Evolutionary conservation across 2,113 vertebrate species (phyloP).

Genomic region (Steatornis caripensis): DNA sequence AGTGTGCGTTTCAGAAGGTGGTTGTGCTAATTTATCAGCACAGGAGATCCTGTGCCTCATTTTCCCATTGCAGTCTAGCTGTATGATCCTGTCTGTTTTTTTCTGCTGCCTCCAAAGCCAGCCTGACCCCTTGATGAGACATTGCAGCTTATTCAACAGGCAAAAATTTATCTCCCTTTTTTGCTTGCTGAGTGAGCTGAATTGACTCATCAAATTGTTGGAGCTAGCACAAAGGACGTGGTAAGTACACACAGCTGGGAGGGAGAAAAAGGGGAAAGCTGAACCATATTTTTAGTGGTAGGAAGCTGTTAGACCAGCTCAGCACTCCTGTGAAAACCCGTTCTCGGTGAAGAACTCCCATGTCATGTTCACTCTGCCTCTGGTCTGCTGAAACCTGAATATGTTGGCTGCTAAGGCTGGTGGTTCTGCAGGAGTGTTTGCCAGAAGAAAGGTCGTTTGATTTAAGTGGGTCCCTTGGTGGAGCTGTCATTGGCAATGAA

Average conservation of each 20-base stretch:
- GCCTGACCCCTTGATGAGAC: constrained; percentile 20
- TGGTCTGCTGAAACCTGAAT: background rate
- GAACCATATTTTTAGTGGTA: constrained; percentile 48
- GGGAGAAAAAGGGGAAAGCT: constrained; percentile 13
- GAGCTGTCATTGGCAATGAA: background rate
- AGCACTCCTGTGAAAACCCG: constrained; percentile 48
- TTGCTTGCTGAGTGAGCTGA: constrained; percentile 54
- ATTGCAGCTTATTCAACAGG: constrained; percentile 21
- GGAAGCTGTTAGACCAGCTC: constrained; percentile 50
- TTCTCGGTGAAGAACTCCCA: background rate
- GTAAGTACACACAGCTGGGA: constrained; percentile 55
- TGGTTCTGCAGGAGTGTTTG: background rate
- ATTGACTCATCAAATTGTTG: constrained; percentile 61
- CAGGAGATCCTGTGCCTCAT: background rate
- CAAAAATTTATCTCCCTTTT: constrained; percentile 49
- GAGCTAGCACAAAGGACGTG: constrained; percentile 49
- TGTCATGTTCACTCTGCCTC: constrained; percentile 5
- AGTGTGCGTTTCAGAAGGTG: background rate
- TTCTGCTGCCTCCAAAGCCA: background rate
- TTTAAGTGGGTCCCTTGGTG: background rate
- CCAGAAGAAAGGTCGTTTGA: background rate
- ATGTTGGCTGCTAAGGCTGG: background rate
- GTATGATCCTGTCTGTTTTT: background rate
- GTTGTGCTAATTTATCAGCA: background rate
- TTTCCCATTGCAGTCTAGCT: background rate